Percentiles rank a stretch among this genome's conserved stretches.
Evolutionary conservation across 2,113 vertebrate genomes (phyloP).

Genomic region (Ondatra zibethicus): DNA sequence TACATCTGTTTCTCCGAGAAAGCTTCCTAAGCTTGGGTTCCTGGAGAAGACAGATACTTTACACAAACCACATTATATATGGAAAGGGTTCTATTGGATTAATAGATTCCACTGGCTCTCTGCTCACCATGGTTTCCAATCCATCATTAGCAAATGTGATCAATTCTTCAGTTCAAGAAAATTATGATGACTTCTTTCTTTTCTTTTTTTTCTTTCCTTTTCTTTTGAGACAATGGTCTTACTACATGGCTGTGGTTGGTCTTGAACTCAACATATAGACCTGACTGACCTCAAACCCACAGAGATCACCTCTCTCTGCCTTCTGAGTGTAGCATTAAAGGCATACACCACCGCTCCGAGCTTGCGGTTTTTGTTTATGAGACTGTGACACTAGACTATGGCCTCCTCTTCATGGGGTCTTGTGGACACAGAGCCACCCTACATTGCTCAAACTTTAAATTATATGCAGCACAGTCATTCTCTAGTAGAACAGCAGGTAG

Average conservation of each 20-base stretch:
- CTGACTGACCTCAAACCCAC: not conserved
- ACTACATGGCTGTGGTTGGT: not conserved
- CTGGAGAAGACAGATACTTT: not conserved
- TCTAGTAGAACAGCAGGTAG: not conserved
- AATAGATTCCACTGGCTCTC: not conserved
- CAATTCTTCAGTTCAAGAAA: not conserved
- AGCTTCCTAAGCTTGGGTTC: not conserved
- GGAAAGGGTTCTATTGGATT: not conserved
- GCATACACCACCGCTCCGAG: not conserved
- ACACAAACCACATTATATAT: not conserved
- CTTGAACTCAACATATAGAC: not conserved
- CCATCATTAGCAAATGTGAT: not conserved
- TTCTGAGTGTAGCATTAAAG: not conserved
- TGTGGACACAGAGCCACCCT: not conserved
- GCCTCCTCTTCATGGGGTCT: not conserved
- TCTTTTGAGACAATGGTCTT: not conserved
- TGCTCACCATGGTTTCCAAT: not conserved
- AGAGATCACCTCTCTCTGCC: not conserved
- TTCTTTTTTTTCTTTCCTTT: not conserved
- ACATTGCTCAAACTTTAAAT: not conserved
- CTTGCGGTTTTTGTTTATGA: too few species aligned
- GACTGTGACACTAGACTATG: not conserved
- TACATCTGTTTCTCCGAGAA: not conserved
- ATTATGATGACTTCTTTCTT: not conserved
- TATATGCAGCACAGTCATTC: not conserved